Base-by-base conservation (phyloP, 2,888 invertebrate genomes). In the Philaethria dido region DNA sequence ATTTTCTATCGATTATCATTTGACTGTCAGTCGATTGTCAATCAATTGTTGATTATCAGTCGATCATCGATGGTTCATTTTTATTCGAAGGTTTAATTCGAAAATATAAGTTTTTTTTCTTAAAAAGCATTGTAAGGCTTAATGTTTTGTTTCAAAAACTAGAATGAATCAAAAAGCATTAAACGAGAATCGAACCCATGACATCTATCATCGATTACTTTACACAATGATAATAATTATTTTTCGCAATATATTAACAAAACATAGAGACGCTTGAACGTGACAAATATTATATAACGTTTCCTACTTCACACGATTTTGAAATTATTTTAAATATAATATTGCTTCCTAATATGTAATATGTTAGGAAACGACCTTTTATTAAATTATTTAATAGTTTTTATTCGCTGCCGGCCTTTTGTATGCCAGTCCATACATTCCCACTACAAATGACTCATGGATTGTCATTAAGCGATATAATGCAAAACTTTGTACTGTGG, bases 221-320 rank as follows among this genome's bases (percentile, higher is more conserved):
- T 6, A 29, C 29, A 3, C 6, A 29, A 13, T 50, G n/a, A 0
- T 25, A 22, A 14, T 25, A 14, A 14, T 36, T 36, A 0, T 36
- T 20, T 36, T 22, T 39, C 14, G n/a, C 20, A 20, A 55, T n/a
- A 9, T 3, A 18, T n/a, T n/a, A n/a, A n/a, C n/a, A n/a, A n/a
- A 54, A 54, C 18, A 13, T 36, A 36, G 13, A 55, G 18, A 55
- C 22, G 55, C 39, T 9, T 55, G 55, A 39, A 55, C 55, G 55
- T 55, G 55, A 55, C 20, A 55, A 39, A 55, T 39, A 3, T 55
- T 55, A 39, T 9, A 20, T 39, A 55, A 55, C 18, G 20, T 55
- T 55, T 55, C 54, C 33, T 54, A 54, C 13, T 54, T 36, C 5
- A 11, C 39, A 55, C 39, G 55, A 14, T 55, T 55, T 39, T 4